Conservation (phyloP, 2,797 vertebrate genomes). For the Yasuhikotakia modesta region DNA sequence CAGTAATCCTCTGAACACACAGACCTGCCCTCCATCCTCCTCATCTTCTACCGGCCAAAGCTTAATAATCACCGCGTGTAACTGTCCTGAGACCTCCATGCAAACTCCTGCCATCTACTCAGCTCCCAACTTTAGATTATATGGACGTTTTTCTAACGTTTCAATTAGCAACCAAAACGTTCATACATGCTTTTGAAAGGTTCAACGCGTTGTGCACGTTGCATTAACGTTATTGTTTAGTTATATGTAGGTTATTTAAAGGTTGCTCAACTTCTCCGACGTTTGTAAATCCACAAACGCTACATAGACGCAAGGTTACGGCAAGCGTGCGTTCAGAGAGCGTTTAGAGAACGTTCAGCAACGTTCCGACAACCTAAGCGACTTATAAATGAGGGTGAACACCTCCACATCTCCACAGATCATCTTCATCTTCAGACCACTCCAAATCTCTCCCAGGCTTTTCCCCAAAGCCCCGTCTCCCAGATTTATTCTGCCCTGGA, state of each 20-base stretch:
- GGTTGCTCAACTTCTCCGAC: too few relatives aligned
- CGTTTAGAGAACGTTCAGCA: too few relatives aligned
- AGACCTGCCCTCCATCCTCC: constrained; percentile 40
- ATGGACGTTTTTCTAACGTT: too few relatives aligned
- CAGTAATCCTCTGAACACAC: constrained; percentile 55
- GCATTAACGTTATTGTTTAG: too few relatives aligned
- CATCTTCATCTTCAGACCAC: constrained; percentile 8
- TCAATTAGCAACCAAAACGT: too few relatives aligned
- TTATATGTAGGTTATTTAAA: too few relatives aligned
- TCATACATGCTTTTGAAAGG: too few relatives aligned
- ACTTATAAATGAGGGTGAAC: neutral
- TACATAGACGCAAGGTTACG: neutral
- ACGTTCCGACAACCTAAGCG: too few relatives aligned
- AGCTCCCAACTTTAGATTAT: too few relatives aligned
- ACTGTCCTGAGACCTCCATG: constrained; percentile 42
- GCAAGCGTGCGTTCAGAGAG: too few relatives aligned
- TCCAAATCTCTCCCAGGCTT: constrained; percentile 14
- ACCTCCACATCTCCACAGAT: constrained; percentile 18
- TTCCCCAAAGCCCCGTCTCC: constrained; percentile 11
- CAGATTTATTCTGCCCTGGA: neutral
- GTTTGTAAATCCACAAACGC: too few relatives aligned
- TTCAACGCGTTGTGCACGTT: too few relatives aligned
- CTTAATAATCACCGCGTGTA: constrained; percentile 29
- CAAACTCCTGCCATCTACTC: constrained; percentile 19
- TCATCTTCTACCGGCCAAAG: constrained; percentile 26